Base-by-base conservation (phyloP, 2,113 vertebrate species). In the Scalopus aquaticus region DNA sequence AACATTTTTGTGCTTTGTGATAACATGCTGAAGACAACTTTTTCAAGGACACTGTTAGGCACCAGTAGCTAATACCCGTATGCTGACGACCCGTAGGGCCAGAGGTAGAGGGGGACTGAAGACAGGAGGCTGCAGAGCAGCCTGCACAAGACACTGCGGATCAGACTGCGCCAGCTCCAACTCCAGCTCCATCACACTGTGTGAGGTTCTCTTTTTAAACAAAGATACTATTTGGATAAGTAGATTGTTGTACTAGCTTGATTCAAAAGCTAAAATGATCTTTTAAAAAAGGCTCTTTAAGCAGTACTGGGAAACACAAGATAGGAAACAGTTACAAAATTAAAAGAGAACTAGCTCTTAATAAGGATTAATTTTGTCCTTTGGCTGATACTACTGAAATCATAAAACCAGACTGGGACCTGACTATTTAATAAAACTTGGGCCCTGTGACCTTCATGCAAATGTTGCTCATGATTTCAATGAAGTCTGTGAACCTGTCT, bases 311-410 rank as follows among this genome's bases (percentile, higher is more conserved):
- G 83, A 89, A 96, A 62, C 79, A 28, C 30, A 30, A 30, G 84
- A 35, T 32, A 84, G 84, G 70, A 90, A 94, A 84, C 62, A 94
- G 69, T 91, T 54, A 86, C 90, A 91, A 96, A 93, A 94, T 90
- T 90, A 87, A 96, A 94, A 89, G 78, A 89, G 91, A 96, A 70
- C 60, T 42, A 49, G 37, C 72, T 88, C 76, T 93, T 87, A 84
- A 54, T 94, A 74, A 89, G 67, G 51, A 35, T 65, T 91, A 42
- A 78, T 51, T 54, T 78, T 93, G 88, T 74, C 72, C 24, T 92
- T 44, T 70, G 88, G 81, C 42, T 60, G 85, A 93, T 84, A 39
- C 44, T 70, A 37, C n/a, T 64, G 46, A 83, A 88, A 35, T 84
- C 39, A 79, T 3, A 69, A 81, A 93, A 65, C 51, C 9, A 2